Percentiles rank a stretch among this genome's conserved stretches.
Conservation (phyloP, 2,113 vertebrate genomes). For the Alouatta palliata region DNA sequence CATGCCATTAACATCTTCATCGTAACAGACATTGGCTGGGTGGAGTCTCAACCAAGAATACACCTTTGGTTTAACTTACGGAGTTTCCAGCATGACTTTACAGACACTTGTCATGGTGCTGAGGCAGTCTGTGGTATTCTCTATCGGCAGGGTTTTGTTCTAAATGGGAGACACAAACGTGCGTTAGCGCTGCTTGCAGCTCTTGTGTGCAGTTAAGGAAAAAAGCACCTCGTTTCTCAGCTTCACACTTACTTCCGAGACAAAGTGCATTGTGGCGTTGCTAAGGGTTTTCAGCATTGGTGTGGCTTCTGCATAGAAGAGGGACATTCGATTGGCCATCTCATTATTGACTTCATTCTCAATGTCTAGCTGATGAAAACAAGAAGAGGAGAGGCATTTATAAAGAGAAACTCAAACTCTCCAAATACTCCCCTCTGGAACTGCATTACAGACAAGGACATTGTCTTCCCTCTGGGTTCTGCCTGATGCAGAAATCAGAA, state of each 20-base stretch:
- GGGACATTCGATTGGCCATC: conserved; percentile 99
- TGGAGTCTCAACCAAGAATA: neutral
- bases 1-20: too few species aligned
- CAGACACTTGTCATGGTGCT: conserved; percentile 99
- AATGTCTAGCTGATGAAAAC: conserved; percentile 91
- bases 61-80: conserved; percentile 87
- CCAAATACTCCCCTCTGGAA: neutral
- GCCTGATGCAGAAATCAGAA: neutral
- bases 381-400: conserved; percentile 55
- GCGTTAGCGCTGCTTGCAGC: neutral
- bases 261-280: conserved; percentile 97
- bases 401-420: neutral
- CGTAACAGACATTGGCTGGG: too few species aligned
- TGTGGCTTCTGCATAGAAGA: conserved; percentile 98
- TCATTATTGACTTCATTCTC: conserved; percentile 99
- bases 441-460: neutral
- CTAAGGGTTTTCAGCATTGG: conserved; percentile 99
- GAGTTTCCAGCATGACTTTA: conserved; percentile 99
- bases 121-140: conserved; percentile 98
- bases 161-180: conserved; percentile 75
- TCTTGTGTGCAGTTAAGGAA: neutral
- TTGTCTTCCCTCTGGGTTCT: neutral
- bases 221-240: too few species aligned
- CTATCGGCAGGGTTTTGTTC: conserved; percentile 98
- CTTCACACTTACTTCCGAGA: conserved; percentile 91